A percentile compares a stretch with the other conserved stretches of the same genome.
phyloP scores from a whole-genome alignment of 2,888 invertebrate genomes.

The Agrochola lychnidis region DNA sequence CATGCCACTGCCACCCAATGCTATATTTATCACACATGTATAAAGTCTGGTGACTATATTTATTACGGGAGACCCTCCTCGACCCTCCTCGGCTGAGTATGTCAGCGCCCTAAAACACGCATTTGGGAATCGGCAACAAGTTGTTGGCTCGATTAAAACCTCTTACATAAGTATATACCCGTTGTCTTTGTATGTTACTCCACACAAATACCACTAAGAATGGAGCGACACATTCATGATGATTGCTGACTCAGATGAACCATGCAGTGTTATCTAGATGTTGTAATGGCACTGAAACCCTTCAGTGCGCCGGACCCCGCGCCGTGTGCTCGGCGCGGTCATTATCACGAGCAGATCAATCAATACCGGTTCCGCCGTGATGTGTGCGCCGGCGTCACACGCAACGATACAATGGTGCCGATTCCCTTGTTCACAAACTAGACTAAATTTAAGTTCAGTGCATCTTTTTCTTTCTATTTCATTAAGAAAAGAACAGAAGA shows the following conservation, averaged over 20 bases:
- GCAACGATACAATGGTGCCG: background rate
- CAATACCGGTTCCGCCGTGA: slow-evolving; percentile 9
- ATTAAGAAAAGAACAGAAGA: too few species aligned
- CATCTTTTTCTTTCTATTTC: too few species aligned
- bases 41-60: too few species aligned
- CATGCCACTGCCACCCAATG: background rate
- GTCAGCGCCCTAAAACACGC: background rate
- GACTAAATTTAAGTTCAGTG: too few species aligned
- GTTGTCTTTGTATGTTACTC: background rate
- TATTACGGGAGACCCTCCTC: background rate
- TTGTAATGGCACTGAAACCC: background rate
- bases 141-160: background rate
- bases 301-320: background rate
- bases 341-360: background rate
- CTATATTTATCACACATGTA: background rate
- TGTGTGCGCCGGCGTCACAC: background rate
- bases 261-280: background rate
- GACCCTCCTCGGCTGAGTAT: background rate
- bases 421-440: too few species aligned
- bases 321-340: slow-evolving; percentile 10
- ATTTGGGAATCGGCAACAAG: background rate
- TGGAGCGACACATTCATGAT: background rate
- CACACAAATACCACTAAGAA: background rate
- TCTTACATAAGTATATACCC: background rate
- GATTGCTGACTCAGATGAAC: background rate